Evolutionary conservation across 1,140 invertebrate species (phyloP), one percentile per base, ranked within the genome.

Genomic region (Mizuhopecten yessoensis): DNA sequence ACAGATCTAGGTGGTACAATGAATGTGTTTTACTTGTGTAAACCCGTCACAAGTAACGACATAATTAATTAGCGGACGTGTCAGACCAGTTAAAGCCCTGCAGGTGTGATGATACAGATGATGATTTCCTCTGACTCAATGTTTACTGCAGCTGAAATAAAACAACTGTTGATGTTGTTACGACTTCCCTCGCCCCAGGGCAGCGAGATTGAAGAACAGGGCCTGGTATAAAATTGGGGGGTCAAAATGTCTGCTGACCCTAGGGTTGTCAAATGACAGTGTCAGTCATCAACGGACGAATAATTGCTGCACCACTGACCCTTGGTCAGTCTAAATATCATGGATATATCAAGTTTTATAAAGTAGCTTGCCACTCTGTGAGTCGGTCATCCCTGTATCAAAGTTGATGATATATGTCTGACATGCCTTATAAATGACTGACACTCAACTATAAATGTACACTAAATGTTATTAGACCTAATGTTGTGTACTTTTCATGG

Each of bases 31-130:
- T 75, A 75, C 57, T n/a, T 75, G 1, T 29, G 57, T 75, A 75
- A 2, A 75, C 57, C 57, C 29, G 57, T 29, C 57, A 75, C n/a
- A 75, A n/a, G 57, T 75, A 75, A 75, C 57, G 57, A 75, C 23
- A 75, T 75, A 75, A 75, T 75, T 75, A 75, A 75, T 75, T 75
- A 75, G 57, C 57, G n/a, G 57, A n/a, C 57, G 57, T 75, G 57
- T 29, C 57, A 75, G 57, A 75, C 23, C 1, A 75, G 57, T 75
- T 75, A 75, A 75, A 29, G 23, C 42, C 42, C 57, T 75, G 17
- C 23, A 75, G 57, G 57, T 75, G 57, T 75, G n/a, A 75, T 75
- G 57, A 75, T 75, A 75, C 57, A 75, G 57, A 75, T 75, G 57
- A 75, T 75, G 57, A 75, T 75, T 29, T 75, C 57, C 57, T 75